Evolutionary conservation across 2,797 vertebrate genomes (phyloP).

Genomic region (Sebastiscus tertius): DNA sequence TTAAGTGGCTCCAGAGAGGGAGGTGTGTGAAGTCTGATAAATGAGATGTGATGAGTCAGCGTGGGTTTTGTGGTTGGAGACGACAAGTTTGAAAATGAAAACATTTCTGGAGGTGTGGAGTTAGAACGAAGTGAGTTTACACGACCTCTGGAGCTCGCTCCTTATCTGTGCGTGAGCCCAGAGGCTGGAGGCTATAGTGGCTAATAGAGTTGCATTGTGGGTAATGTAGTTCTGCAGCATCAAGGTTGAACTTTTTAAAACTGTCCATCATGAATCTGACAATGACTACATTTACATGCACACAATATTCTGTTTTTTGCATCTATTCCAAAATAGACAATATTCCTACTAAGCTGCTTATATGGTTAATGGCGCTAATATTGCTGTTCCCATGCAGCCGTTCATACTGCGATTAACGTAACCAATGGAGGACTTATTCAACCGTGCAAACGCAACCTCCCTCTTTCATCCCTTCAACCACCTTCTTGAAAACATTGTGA

Average conservation of each 20-base stretch:
- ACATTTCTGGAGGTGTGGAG: not conserved
- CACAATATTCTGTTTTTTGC: too few species aligned
- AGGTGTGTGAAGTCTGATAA: not conserved
- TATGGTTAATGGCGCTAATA: too few species aligned
- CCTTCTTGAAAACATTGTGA: too few species aligned
- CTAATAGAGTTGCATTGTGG: not conserved
- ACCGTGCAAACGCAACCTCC: fast-evolving
- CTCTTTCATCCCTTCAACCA: too few species aligned
- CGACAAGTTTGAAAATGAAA: not conserved
- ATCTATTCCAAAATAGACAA: too few species aligned
- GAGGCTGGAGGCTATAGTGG: too few species aligned
- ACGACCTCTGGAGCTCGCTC: not conserved
- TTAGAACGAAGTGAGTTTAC: not conserved
- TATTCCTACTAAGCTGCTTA: too few species aligned
- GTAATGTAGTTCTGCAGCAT: not conserved
- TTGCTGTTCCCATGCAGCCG: too few species aligned
- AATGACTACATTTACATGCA: too few species aligned
- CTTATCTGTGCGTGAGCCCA: too few species aligned
- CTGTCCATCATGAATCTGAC: not conserved
- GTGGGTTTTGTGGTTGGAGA: not conserved
- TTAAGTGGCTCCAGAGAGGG: not conserved
- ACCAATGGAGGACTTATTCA: fast-evolving
- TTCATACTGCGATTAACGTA: too few species aligned
- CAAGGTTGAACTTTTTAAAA: not conserved
- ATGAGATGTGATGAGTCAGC: not conserved